Conservation (phyloP, 37 sponge, comb jelly and placozoan species). For the Beroe forskalii region DNA sequence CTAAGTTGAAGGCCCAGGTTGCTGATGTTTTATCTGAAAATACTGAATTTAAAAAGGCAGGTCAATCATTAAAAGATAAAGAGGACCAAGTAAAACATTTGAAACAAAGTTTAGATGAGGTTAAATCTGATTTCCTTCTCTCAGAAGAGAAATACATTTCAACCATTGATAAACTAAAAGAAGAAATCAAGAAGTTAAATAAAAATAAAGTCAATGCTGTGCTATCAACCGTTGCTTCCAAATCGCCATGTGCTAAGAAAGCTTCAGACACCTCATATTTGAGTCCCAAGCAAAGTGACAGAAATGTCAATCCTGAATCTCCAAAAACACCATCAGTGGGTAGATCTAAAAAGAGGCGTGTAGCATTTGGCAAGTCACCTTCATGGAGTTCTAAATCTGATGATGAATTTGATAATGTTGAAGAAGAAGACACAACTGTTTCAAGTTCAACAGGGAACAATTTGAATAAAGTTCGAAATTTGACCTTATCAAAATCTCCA, state of each 20-base stretch:
- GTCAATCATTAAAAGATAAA: not conserved
- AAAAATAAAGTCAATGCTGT: constrained; percentile 46
- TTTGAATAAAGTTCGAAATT: not conserved
- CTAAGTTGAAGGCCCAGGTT: not conserved
- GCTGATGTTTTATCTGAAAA: not conserved
- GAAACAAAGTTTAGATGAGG: not conserved
- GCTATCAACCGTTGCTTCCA: not conserved
- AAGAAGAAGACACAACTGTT: constrained; percentile 41
- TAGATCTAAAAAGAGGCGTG: constrained; percentile 27
- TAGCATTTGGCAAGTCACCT: constrained; percentile 55
- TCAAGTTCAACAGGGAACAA: constrained; percentile 16
- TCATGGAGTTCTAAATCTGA: constrained; percentile 38
- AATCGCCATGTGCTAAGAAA: not conserved
- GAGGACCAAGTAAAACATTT: not conserved
- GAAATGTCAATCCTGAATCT: not conserved
- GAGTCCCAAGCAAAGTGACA: not conserved
- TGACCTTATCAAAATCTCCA: not conserved
- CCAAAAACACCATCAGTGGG: constrained; percentile 50
- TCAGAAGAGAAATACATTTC: constrained; percentile 1
- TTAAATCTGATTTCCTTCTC: not conserved
- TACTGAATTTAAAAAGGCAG: not conserved
- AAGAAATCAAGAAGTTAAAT: constrained; percentile 24
- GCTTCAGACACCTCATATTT: not conserved
- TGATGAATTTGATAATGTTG: not conserved
- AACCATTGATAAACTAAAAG: constrained; percentile 37